Evolutionary conservation across 1,140 invertebrate genomes (phyloP).

Genomic region (Halictus rubicundus): DNA sequence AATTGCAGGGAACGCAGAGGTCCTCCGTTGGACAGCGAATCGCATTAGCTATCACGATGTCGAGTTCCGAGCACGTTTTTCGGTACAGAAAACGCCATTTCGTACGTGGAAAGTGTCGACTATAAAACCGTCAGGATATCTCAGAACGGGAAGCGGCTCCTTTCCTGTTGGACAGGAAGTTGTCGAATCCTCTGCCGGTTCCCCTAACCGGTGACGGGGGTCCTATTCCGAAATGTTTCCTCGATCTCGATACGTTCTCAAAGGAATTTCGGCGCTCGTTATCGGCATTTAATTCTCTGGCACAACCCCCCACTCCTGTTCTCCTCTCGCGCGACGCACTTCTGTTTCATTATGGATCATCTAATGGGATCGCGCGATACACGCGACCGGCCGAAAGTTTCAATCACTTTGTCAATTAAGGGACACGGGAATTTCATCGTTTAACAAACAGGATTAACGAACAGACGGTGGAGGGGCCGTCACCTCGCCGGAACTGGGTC

Average conservation of each 20-base stretch:
- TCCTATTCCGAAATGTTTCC: not conserved
- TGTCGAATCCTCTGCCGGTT: conserved; percentile 49
- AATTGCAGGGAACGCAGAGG: conserved; percentile 52
- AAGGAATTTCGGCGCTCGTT: not conserved
- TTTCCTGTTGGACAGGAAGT: conserved; percentile 58
- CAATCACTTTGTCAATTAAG: too few species aligned
- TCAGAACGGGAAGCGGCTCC: conserved; percentile 59
- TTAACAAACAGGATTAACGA: too few species aligned
- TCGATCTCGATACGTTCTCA: not conserved
- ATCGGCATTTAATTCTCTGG: too few species aligned
- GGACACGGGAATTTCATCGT: too few species aligned
- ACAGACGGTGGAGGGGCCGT: too few species aligned
- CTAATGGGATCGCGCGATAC: too few species aligned
- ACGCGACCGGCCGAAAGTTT: too few species aligned
- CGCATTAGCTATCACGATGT: conserved; percentile 59
- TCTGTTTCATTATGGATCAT: too few species aligned
- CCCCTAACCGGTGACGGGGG: not conserved
- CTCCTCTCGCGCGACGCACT: too few species aligned
- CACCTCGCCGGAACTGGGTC: too few species aligned
- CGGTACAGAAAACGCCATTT: conserved; percentile 59
- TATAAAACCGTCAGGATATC: conserved; percentile 65
- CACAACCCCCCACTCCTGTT: too few species aligned
- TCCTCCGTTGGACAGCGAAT: conserved; percentile 58
- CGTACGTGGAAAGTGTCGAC: conserved; percentile 63
- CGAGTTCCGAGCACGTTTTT: conserved; percentile 60